Evolutionary conservation across 2,797 vertebrate species (phyloP).

Genomic region (Denticeps clupeoides): DNA sequence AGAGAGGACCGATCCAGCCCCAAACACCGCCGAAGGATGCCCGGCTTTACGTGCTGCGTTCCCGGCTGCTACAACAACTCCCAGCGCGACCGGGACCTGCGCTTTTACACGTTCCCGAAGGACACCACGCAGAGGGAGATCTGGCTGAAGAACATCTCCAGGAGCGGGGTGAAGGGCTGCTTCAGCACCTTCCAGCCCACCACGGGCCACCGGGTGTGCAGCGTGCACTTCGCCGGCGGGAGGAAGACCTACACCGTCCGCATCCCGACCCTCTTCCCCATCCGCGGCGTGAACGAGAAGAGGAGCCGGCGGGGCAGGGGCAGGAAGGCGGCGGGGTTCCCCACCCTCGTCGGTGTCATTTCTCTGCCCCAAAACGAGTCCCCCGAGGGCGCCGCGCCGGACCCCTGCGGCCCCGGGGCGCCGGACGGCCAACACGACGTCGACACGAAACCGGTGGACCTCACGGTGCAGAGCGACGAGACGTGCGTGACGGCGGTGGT

Average conservation of each 20-base stretch:
- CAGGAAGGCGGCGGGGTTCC: slow-evolving; percentile 47
- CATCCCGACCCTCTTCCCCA: slow-evolving; percentile 86
- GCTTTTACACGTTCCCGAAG: slow-evolving; percentile 77
- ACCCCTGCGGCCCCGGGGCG: slow-evolving; percentile 10
- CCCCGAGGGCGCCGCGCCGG: slow-evolving; percentile 11
- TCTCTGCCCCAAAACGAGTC: slow-evolving; percentile 10
- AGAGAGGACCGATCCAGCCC: too few relatives aligned
- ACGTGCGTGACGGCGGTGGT: slow-evolving; percentile 22
- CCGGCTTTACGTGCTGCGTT: slow-evolving; percentile 71
- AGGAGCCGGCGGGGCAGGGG: slow-evolving; percentile 65
- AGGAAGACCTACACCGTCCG: slow-evolving; percentile 88
- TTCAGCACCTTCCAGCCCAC: slow-evolving; percentile 97
- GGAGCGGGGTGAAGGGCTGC: slow-evolving; percentile 91
- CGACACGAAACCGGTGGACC: slow-evolving; percentile 59
- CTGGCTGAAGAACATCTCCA: slow-evolving; percentile 95
- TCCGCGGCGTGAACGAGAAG: slow-evolving; percentile 86
- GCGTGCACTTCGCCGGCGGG: slow-evolving; percentile 88
- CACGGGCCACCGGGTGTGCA: slow-evolving; percentile 90
- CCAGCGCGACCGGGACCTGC: slow-evolving; percentile 64
- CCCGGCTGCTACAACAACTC: slow-evolving; percentile 71
- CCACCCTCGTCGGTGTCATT: slow-evolving; percentile 12
- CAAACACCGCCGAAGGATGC: slow-evolving; percentile 40
- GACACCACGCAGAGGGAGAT: slow-evolving; percentile 78
- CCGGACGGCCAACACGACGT: slow-evolving; percentile 7
- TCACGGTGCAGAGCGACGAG: slow-evolving; percentile 54